Evolutionary conservation across 2,888 invertebrate species (phyloP).

Genomic region (Andrena bucephala): DNA sequence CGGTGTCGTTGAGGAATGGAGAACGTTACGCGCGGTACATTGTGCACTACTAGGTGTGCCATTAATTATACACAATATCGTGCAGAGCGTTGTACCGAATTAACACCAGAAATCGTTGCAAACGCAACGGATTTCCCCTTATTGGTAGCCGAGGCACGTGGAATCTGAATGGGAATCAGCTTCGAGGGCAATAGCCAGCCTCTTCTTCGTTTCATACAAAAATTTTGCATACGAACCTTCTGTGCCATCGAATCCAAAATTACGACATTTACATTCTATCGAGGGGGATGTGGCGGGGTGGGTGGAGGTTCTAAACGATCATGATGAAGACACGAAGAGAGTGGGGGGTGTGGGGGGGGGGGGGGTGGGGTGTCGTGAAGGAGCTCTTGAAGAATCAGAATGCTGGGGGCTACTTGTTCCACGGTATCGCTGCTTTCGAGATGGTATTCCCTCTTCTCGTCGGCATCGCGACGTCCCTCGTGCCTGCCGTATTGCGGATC

Average conservation of each 20-base stretch:
- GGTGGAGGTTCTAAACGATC: not conserved
- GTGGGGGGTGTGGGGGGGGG: not conserved
- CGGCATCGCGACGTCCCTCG: not conserved
- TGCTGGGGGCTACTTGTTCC: not conserved
- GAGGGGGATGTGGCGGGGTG: too few relatives aligned
- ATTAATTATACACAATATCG: slow-evolving; percentile 3
- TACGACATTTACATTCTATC: not conserved
- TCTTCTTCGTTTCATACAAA: not conserved
- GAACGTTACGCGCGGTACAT: not conserved
- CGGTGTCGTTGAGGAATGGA: not conserved
- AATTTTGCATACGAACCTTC: slow-evolving; percentile 20
- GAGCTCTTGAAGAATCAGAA: not conserved
- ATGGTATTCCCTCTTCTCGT: not conserved
- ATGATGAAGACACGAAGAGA: not conserved
- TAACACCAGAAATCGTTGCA: not conserved
- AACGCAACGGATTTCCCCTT: not conserved
- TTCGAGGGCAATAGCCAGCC: not conserved
- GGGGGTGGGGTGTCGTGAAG: not conserved
- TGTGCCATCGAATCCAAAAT: not conserved
- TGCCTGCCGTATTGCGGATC: not conserved
- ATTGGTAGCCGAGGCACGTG: slow-evolving; percentile 42
- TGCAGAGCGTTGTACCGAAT: not conserved
- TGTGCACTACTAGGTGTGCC: not conserved
- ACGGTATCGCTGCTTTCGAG: not conserved
- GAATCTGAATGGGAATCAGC: not conserved